A percentile compares a stretch with the other conserved stretches of the same genome.
These are phyloP conservation scores for Mythimna impura DNA, from an alignment of 2,888 invertebrate genomes.

Conservation along the genomic window DNA sequence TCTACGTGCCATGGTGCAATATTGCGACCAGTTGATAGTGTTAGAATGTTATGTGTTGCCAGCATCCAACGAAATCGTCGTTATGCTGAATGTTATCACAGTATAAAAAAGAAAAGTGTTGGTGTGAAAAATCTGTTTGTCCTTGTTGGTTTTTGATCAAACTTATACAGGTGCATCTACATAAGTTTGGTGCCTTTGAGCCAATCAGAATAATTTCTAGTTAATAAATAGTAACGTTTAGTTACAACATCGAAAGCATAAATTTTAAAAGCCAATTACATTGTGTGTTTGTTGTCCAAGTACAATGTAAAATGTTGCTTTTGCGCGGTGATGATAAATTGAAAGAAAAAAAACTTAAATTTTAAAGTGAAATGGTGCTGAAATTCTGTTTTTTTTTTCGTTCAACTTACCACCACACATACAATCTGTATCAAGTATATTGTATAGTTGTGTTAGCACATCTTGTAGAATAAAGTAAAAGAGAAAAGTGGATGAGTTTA, in stretches of 20 bases:
- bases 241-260: conserved; percentile 78
- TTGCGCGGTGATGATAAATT: conserved; percentile 40
- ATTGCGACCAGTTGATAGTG: conserved; percentile 46
- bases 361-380: conserved; percentile 3
- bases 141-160: conserved; percentile 35
- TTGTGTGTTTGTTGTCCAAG: conserved; percentile 53
- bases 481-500: conserved; percentile 64
- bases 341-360: conserved; percentile 38
- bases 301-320: conserved; percentile 59
- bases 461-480: conserved; percentile 71
- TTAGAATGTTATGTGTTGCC: conserved; percentile 67
- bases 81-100: conserved; percentile 70
- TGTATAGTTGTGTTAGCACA: conserved; percentile 84
- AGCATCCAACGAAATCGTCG: conserved; percentile 56
- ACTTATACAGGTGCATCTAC: conserved; percentile 40
- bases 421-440: conserved; percentile 53
- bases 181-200: conserved; percentile 31
- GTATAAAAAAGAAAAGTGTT: conserved; percentile 51
- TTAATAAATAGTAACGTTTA: conserved; percentile 55
- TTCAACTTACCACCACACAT: conserved; percentile 45
- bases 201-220: conserved; percentile 42
- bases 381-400: conserved; percentile 22
- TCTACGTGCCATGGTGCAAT: conserved; percentile 49
- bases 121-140: conserved; percentile 36
- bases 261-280: conserved; percentile 65